Conservation (phyloP, 35 echinoderm and acorn worm genomes). For the Amphiura filiformis region DNA sequence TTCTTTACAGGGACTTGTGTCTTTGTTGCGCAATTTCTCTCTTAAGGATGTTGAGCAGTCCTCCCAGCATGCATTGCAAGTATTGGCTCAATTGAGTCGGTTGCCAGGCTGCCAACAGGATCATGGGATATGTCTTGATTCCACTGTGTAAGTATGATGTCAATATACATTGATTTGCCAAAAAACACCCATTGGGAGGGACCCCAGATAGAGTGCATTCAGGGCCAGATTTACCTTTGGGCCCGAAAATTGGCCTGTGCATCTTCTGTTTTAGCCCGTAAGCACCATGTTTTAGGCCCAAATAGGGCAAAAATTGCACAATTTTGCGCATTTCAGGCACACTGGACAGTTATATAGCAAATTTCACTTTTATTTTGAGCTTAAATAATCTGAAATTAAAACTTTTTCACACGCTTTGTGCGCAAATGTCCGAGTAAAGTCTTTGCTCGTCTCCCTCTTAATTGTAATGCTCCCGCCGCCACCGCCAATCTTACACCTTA, state of each 20-base stretch:
- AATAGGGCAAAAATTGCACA: background rate
- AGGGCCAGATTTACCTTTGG: too few species aligned
- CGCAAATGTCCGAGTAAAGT: too few species aligned
- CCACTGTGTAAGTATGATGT: conserved; percentile 13
- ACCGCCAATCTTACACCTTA: too few species aligned
- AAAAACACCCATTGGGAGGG: too few species aligned
- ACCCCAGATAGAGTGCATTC: background rate
- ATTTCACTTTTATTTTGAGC: background rate
- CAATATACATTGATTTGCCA: background rate
- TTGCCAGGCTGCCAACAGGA: conserved; percentile 17
- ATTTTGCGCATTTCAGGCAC: background rate
- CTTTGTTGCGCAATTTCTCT: conserved; percentile 50
- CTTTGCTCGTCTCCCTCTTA: too few species aligned
- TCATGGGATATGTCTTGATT: conserved; percentile 4
- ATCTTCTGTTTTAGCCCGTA: background rate
- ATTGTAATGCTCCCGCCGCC: too few species aligned
- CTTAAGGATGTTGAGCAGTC: conserved; percentile 78
- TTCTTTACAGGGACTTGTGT: conserved; percentile 64
- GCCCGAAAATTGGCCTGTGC: background rate
- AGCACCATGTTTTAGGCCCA: too few species aligned
- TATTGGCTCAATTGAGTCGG: conserved; percentile 64
- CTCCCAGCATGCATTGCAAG: conserved; percentile 47
- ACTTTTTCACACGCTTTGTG: too few species aligned
- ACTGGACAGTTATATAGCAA: background rate
- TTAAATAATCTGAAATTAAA: background rate